These are phyloP conservation scores for Staurois parvus DNA, from an alignment of 2,797 vertebrate genomes.

Conservation along the genomic window DNA sequence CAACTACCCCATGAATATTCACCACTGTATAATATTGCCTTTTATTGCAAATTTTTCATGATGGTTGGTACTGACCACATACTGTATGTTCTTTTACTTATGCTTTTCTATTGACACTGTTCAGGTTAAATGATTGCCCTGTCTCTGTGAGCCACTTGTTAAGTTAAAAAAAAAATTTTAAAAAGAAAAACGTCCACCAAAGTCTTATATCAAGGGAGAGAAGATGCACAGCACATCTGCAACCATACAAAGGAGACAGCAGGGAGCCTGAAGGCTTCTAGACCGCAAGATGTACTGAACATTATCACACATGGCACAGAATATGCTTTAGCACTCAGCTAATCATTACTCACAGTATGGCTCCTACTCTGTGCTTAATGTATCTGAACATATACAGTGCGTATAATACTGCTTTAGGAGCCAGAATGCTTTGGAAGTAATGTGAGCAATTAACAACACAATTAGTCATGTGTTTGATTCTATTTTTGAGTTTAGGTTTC, in stretches of 20 bases:
- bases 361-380: slow-evolving; percentile 23
- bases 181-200: background rate
- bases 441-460: slow-evolving; percentile 45
- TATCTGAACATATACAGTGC: slow-evolving; percentile 42
- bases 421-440: slow-evolving; percentile 35
- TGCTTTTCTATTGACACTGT: too few species aligned
- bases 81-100: too few species aligned
- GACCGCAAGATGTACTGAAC: slow-evolving; percentile 1
- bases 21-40: too few species aligned
- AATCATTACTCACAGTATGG: slow-evolving; percentile 52
- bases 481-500: slow-evolving; percentile 30
- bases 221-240: slow-evolving; percentile 5
- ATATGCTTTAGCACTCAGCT: slow-evolving; percentile 38
- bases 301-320: slow-evolving; percentile 35
- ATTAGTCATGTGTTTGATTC: slow-evolving; percentile 43
- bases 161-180: too few species aligned
- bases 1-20: too few species aligned
- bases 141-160: too few species aligned
- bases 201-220: background rate
- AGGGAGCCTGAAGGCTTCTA: slow-evolving; percentile 12
- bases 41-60: too few species aligned
- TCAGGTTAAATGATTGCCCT: too few species aligned
- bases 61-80: too few species aligned
- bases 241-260: slow-evolving; percentile 12
- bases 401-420: slow-evolving; percentile 21